Conservation (phyloP, 2,888 invertebrate genomes). For the Anoncus sp. region DNA sequence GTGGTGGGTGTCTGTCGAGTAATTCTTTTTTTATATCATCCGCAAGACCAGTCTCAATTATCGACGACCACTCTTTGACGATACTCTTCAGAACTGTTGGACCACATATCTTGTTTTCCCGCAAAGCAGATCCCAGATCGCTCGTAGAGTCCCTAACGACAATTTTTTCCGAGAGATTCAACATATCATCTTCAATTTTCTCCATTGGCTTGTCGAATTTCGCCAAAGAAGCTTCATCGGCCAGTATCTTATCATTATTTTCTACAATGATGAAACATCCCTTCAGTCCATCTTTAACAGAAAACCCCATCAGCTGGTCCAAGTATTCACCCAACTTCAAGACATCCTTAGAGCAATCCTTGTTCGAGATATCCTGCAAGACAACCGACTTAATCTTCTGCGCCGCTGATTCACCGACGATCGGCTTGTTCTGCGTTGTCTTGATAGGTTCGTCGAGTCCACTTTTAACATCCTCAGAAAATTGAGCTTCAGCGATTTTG, state of each 20-base stretch:
- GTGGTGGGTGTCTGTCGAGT: constrained; percentile 5
- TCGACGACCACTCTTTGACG: constrained; percentile 15
- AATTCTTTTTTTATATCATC: background rate
- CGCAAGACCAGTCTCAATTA: constrained; percentile 18
- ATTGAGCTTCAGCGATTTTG: background rate
- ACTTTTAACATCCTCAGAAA: background rate
- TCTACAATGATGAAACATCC: too few relatives aligned
- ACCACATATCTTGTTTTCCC: background rate
- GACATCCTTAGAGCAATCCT: too few relatives aligned
- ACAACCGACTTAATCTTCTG: background rate
- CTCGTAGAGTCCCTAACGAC: background rate
- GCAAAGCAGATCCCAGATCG: background rate
- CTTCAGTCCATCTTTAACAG: too few relatives aligned
- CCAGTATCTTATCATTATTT: background rate
- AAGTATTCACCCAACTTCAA: too few relatives aligned
- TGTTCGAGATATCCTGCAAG: background rate
- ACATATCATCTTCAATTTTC: background rate
- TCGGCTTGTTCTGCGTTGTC: background rate
- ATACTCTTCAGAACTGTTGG: background rate
- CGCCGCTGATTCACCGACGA: too few relatives aligned
- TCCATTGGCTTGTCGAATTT: background rate
- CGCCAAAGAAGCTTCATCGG: background rate
- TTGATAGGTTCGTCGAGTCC: too few relatives aligned
- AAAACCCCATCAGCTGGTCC: too few relatives aligned
- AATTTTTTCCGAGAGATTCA: background rate